These are phyloP conservation scores for Hippocampus comes DNA, from an alignment of 2,113 vertebrate species.

Conservation along the genomic window DNA sequence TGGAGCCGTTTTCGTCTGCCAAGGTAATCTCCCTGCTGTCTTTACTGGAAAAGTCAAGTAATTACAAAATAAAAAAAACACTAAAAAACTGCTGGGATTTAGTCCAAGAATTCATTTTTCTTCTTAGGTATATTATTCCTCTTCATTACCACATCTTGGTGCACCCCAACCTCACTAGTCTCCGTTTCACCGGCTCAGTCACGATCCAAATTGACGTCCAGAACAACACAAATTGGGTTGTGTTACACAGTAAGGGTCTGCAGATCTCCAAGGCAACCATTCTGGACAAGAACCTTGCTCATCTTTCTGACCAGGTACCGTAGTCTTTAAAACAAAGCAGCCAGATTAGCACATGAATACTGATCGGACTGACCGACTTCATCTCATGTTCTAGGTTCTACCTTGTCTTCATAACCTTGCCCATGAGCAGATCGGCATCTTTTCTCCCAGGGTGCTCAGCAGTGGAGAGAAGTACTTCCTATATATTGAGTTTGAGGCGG, in stretches of 20 bases:
- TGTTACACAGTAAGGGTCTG: slow-evolving; percentile 75
- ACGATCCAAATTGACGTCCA: slow-evolving; percentile 69
- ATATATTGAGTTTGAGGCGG: slow-evolving; percentile 70
- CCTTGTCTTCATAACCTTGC: slow-evolving; percentile 72
- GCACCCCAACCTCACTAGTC: slow-evolving; percentile 72
- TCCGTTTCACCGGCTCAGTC: slow-evolving; percentile 68
- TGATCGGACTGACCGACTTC: background rate
- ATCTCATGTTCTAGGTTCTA: slow-evolving; percentile 47
- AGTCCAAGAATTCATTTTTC: slow-evolving; percentile 2
- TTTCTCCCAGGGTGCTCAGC: slow-evolving; percentile 71
- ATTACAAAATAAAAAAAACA: background rate
- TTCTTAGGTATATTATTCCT: slow-evolving; percentile 67
- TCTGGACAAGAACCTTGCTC: slow-evolving; percentile 54
- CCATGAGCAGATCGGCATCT: slow-evolving; percentile 75
- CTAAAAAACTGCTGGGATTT: background rate
- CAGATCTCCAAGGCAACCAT: slow-evolving; percentile 69
- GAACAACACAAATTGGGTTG: slow-evolving; percentile 75
- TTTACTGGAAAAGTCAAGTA: background rate
- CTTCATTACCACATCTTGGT: slow-evolving; percentile 70
- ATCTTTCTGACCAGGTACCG: slow-evolving; percentile 58
- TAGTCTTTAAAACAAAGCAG: slow-evolving; percentile 1
- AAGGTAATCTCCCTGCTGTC: slow-evolving; percentile 31
- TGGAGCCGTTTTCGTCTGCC: slow-evolving; percentile 75
- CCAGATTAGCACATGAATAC: background rate
- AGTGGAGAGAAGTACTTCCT: slow-evolving; percentile 73